Percentiles rank a stretch among this genome's conserved stretches.
These are phyloP conservation scores for Eupithecia inturbata DNA, from an alignment of 2,888 invertebrate species.

Conservation along the genomic window DNA sequence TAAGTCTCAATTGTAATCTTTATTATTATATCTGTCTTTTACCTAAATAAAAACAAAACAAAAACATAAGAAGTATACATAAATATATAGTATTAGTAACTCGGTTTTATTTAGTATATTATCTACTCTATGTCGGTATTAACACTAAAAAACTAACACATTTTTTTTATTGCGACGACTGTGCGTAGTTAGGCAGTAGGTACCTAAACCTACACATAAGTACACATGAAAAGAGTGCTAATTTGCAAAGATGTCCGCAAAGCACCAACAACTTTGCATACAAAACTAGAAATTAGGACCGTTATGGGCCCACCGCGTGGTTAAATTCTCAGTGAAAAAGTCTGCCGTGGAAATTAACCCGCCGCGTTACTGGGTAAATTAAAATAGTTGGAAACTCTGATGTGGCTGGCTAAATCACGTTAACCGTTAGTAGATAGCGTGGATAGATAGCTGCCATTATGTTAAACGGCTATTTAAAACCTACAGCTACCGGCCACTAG, in stretches of 20 bases:
- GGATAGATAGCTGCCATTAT: slow-evolving; percentile 17
- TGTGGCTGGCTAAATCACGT: slow-evolving; percentile 3
- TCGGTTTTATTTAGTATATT: no score
- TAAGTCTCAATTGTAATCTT: no score
- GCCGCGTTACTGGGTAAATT: neutral
- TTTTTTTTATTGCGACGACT: no score
- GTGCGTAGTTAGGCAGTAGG: no score
- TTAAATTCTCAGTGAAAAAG: slow-evolving; percentile 17
- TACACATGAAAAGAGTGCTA: slow-evolving; percentile 31
- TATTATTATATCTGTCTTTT: no score
- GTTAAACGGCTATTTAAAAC: slow-evolving; percentile 29
- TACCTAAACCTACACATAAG: no score
- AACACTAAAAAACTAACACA: no score
- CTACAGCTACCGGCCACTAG: slow-evolving; percentile 29
- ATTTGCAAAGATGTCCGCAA: slow-evolving; percentile 50
- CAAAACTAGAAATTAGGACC: slow-evolving; percentile 48
- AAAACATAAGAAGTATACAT: no score
- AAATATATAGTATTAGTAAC: no score
- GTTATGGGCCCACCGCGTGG: slow-evolving; percentile 36
- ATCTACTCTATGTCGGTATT: no score
- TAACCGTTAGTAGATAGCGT: slow-evolving; percentile 10
- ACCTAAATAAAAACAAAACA: no score
- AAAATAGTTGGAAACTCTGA: slow-evolving; percentile 8
- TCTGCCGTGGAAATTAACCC: slow-evolving; percentile 16
- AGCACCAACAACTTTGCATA: slow-evolving; percentile 55